Conservation (phyloP, 1,140 invertebrate genomes). For the Drosophila lini region DNA sequence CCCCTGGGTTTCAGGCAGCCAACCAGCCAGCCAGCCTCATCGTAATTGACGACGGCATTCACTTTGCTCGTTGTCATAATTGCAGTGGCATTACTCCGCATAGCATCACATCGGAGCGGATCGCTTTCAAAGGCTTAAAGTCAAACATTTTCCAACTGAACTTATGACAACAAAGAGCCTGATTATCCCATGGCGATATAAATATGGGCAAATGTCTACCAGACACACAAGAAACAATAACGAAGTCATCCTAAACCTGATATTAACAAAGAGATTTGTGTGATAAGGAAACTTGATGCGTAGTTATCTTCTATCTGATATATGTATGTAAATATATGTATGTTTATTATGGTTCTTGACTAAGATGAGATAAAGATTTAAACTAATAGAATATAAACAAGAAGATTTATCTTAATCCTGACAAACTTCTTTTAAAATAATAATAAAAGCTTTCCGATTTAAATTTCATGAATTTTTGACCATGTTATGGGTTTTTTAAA, state of each 20-base stretch:
- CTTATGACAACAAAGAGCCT: constrained; percentile 40
- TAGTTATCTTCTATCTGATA: not conserved
- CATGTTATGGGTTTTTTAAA: too few relatives aligned
- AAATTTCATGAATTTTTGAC: too few relatives aligned
- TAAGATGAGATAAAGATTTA: too few relatives aligned
- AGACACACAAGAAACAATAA: not conserved
- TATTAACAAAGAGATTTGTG: not conserved
- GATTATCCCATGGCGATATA: constrained; percentile 36
- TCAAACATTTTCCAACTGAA: constrained; percentile 33
- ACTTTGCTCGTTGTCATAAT: constrained; percentile 61
- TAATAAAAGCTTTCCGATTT: too few relatives aligned
- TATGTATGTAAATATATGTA: not conserved
- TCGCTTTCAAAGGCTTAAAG: constrained; percentile 39
- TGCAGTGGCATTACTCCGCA: constrained; percentile 51
- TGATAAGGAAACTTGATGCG: constrained; percentile 7
- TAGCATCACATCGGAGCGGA: constrained; percentile 10
- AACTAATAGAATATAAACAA: not conserved
- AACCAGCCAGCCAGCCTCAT: constrained; percentile 11
- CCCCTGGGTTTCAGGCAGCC: constrained; percentile 25
- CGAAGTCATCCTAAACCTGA: not conserved
- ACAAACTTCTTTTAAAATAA: too few relatives aligned
- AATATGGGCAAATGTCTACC: constrained; percentile 27
- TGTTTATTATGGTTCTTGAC: not conserved
- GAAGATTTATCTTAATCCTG: not conserved
- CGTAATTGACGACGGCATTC: constrained; percentile 65